Percentiles rank a stretch among this genome's conserved stretches.
Conservation (phyloP, 64 coral and sea anemone species). For the Montipora foliosa region DNA sequence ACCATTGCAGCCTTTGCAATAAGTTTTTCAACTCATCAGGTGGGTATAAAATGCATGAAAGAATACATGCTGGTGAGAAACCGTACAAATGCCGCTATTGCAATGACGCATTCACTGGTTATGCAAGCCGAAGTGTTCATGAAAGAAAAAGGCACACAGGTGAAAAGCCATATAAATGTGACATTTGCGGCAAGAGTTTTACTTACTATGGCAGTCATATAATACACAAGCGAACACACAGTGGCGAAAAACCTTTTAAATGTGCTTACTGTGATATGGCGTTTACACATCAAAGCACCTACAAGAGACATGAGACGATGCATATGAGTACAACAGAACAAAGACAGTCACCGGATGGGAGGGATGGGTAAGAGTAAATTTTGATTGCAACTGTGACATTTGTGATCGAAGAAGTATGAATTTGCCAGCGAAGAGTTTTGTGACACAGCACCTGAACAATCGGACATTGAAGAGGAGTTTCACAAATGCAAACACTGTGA, state of each 20-base stretch:
- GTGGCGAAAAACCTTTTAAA: conserved; percentile 28
- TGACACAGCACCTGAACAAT: neutral
- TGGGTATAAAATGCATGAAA: neutral
- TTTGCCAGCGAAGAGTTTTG: neutral
- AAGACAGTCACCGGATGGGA: too few species aligned
- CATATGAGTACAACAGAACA: neutral
- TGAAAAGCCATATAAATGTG: conserved; percentile 26
- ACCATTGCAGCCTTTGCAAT: conserved; percentile 22
- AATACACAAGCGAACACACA: conserved; percentile 36
- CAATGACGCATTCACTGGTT: neutral
- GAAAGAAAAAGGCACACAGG: neutral
- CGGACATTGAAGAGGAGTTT: neutral
- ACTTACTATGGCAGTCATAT: neutral
- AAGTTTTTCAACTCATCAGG: neutral
- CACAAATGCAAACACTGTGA: neutral
- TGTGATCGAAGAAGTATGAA: neutral
- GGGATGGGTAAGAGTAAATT: too few species aligned
- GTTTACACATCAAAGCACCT: neutral
- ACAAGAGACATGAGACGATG: neutral
- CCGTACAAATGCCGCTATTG: neutral
- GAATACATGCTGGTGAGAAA: conserved; percentile 13
- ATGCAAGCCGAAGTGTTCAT: neutral
- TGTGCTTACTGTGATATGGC: conserved; percentile 24
- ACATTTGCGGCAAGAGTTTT: conserved; percentile 35
- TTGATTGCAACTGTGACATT: too few species aligned